Evolutionary conservation across 2,888 invertebrate species (phyloP).

Genomic region (Ophion costatus): DNA sequence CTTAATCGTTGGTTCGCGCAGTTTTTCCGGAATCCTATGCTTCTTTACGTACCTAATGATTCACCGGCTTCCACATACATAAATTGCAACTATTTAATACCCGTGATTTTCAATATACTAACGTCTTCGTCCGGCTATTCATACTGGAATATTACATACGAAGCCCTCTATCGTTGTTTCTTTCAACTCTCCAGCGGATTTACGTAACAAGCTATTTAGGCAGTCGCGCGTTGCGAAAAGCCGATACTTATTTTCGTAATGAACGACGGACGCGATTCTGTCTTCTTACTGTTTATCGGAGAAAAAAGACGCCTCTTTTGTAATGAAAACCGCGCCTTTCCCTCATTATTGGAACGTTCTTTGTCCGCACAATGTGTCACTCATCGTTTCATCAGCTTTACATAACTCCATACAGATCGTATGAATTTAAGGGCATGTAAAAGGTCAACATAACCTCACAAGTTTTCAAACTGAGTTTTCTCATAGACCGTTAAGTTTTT

Average conservation of each 20-base stretch:
- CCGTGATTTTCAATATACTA: constrained; percentile 26
- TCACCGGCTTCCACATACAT: constrained; percentile 1
- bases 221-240: constrained; percentile 37
- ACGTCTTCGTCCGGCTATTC: constrained; percentile 17
- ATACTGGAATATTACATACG: constrained; percentile 42
- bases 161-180: neutral
- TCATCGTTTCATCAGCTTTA: neutral
- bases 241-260: neutral
- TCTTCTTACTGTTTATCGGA: neutral
- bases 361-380: neutral
- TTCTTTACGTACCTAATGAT: constrained; percentile 14
- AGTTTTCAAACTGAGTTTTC: too few relatives aligned
- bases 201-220: constrained; percentile 20
- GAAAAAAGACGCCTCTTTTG: neutral
- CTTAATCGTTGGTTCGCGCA: constrained; percentile 56
- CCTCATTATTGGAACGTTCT: too few relatives aligned
- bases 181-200: constrained; percentile 17
- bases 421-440: too few relatives aligned
- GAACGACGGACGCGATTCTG: neutral
- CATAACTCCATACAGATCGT: too few relatives aligned
- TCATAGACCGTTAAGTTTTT: too few relatives aligned
- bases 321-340: too few relatives aligned
- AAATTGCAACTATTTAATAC: constrained; percentile 43
- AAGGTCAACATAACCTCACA: too few relatives aligned
- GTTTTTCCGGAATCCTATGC: constrained; percentile 60